phyloP scores from a whole-genome alignment of 1,140 invertebrate genomes.

The Pogonognathellus flavescens region DNA sequence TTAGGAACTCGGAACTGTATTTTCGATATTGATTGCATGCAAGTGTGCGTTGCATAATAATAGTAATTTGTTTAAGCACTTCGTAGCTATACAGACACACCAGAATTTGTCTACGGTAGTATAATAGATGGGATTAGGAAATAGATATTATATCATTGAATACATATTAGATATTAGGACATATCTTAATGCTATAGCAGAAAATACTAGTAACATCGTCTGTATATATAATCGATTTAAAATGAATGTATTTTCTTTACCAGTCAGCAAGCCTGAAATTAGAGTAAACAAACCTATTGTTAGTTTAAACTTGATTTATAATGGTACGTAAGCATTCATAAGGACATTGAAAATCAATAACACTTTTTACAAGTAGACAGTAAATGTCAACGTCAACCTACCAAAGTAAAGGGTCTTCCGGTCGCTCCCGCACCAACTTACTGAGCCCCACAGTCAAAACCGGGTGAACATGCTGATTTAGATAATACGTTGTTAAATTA shows the following conservation, averaged over 20 bases:
- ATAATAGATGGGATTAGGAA: too few relatives aligned
- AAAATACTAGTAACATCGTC: too few relatives aligned
- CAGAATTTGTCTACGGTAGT: too few relatives aligned
- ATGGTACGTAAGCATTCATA: background rate
- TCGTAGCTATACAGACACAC: too few relatives aligned
- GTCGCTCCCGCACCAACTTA: conserved; percentile 77
- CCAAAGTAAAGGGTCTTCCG: conserved; percentile 80
- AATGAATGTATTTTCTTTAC: background rate
- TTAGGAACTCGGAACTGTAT: too few relatives aligned
- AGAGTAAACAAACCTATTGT: background rate
- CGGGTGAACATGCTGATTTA: conserved; percentile 77
- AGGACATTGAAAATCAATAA: background rate
- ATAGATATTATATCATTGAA: too few relatives aligned
- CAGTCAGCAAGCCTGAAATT: conserved; percentile 78
- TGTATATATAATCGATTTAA: background rate
- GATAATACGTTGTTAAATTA: conserved; percentile 77
- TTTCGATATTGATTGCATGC: background rate
- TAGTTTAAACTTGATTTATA: background rate
- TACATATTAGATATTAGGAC: too few relatives aligned
- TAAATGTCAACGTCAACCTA: background rate
- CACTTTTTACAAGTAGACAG: background rate
- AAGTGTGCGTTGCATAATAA: background rate
- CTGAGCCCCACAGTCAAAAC: conserved; percentile 79
- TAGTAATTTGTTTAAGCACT: too few relatives aligned
- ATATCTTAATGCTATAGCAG: too few relatives aligned